phyloP scores from a whole-genome alignment of 2,113 vertebrate species.

The Cephalopterus ornatus region DNA sequence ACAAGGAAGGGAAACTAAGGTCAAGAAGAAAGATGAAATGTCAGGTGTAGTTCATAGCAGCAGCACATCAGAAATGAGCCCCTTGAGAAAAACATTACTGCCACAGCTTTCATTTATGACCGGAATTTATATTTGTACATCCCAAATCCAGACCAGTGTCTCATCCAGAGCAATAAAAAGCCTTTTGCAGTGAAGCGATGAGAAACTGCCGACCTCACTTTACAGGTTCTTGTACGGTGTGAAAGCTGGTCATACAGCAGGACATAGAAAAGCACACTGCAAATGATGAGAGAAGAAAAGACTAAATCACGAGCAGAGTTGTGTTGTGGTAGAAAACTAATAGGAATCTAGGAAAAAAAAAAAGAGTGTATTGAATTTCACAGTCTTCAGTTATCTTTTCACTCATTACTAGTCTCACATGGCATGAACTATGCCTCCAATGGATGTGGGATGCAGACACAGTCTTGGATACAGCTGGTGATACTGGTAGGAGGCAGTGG shows the following conservation, averaged over 20 bases:
- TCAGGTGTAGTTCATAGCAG: neutral
- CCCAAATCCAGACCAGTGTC: neutral
- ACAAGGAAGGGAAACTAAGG: neutral
- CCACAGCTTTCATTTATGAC: neutral
- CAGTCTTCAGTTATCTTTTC: neutral
- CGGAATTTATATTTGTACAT: neutral
- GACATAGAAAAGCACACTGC: neutral
- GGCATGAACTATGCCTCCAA: neutral
- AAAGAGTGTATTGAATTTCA: neutral
- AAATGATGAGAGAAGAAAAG: neutral
- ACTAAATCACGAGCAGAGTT: neutral
- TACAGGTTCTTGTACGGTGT: accelerated
- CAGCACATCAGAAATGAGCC: neutral
- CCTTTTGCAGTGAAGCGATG: neutral
- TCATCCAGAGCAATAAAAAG: neutral
- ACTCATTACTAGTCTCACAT: neutral
- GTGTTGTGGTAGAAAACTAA: neutral
- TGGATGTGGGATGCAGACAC: neutral
- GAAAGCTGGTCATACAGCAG: neutral
- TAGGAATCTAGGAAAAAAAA: neutral
- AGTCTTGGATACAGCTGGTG: neutral
- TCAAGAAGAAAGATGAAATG: neutral
- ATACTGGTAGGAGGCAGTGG: neutral
- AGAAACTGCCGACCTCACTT: neutral
- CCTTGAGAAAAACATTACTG: neutral